phyloP scores from a whole-genome alignment of 2,888 invertebrate species.

The Leucoptera coffeella region DNA sequence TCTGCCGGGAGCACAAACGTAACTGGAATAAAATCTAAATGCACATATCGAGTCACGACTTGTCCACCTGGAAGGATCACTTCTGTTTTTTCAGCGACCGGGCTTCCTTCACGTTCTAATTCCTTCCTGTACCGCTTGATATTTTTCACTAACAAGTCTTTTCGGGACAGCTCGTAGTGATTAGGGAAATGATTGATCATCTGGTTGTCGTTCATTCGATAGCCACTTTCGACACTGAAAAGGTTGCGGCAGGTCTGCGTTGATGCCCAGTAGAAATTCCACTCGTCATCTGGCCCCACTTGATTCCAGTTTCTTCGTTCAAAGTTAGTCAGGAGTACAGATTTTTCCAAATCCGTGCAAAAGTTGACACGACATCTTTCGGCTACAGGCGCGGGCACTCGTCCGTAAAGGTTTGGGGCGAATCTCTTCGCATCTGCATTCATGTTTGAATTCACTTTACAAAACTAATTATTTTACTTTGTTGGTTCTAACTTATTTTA shows the following conservation, averaged over 20 bases:
- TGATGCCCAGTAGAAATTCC: conserved; percentile 95
- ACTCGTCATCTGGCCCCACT: conserved; percentile 82
- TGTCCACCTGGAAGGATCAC: conserved; percentile 53
- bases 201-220: conserved; percentile 88
- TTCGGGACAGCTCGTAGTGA: conserved; percentile 90
- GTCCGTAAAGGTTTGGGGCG: conserved; percentile 33
- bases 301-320: conserved; percentile 87
- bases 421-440: conserved; percentile 26
- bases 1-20: conserved; percentile 93
- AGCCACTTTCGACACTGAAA: conserved; percentile 88
- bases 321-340: conserved; percentile 86
- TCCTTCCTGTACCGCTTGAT: conserved; percentile 92
- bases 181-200: conserved; percentile 95
- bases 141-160: conserved; percentile 93
- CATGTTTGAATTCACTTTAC: no score
- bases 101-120: conserved; percentile 83
- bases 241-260: conserved; percentile 86
- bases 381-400: conserved; percentile 23
- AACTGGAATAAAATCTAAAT: conserved; percentile 87
- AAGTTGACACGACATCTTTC: conserved; percentile 56
- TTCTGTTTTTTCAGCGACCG: conserved; percentile 70
- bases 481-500: no score
- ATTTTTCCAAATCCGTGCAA: conserved; percentile 90
- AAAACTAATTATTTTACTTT: no score
- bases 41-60: conserved; percentile 63